phyloP scores from a whole-genome alignment of 2,797 vertebrate species.

The Leptatherina wallacei region DNA sequence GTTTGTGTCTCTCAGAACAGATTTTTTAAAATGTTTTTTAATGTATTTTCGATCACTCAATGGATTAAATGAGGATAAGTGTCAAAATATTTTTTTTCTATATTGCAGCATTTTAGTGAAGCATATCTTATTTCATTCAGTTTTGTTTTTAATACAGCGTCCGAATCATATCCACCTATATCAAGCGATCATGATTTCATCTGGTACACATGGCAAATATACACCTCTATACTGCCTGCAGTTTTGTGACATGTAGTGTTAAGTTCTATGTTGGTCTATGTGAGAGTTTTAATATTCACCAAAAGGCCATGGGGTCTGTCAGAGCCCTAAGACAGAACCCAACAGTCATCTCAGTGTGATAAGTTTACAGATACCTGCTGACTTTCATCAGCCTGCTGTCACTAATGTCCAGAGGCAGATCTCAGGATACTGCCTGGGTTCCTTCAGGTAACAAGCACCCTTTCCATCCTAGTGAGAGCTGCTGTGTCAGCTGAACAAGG shows the following conservation, averaged over 20 bases:
- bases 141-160: background rate
- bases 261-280: background rate
- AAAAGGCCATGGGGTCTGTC: conserved; percentile 7
- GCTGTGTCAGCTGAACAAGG: conserved; percentile 50
- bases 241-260: background rate
- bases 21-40: background rate
- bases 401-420: conserved; percentile 39
- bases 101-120: background rate
- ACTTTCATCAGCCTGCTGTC: conserved; percentile 39
- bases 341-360: conserved; percentile 15
- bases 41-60: background rate
- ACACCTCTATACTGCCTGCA: background rate
- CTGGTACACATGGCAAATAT: background rate
- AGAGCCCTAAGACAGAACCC: background rate
- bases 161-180: background rate
- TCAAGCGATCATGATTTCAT: background rate
- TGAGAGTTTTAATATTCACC: background rate
- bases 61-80: background rate
- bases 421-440: conserved; percentile 25
- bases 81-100: background rate
- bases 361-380: conserved; percentile 27
- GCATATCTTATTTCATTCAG: background rate
- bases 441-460: conserved; percentile 25
- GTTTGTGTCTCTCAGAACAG: background rate
- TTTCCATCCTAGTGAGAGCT: conserved; percentile 44